Percentiles rank a stretch among this genome's conserved stretches.
Conservation (phyloP, 1,140 invertebrate genomes). For the Proales similis region DNA sequence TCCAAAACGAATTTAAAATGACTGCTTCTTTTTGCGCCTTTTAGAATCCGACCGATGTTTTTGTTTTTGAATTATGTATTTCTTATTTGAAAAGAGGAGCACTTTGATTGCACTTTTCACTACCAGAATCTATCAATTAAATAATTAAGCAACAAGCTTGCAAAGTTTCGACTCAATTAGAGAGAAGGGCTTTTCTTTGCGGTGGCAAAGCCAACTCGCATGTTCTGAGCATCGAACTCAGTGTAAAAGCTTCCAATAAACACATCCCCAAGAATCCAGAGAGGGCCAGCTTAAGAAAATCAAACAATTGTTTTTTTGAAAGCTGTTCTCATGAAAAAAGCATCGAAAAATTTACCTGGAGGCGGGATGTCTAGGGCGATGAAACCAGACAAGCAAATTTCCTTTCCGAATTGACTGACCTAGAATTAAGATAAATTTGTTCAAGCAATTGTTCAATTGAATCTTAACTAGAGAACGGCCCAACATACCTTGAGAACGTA, state of each 20-base stretch:
- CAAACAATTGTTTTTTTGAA: background rate
- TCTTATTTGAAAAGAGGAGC: too few relatives aligned
- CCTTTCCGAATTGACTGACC: slow-evolving; percentile 49
- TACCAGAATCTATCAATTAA: too few relatives aligned
- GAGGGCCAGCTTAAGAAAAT: slow-evolving; percentile 43
- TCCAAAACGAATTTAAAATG: slow-evolving; percentile 19
- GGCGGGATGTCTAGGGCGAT: slow-evolving; percentile 89
- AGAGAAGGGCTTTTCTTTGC: slow-evolving; percentile 39
- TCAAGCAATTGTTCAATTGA: background rate
- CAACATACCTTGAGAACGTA: slow-evolving; percentile 70
- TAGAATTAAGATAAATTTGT: background rate
- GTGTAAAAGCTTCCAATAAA: slow-evolving; percentile 94
- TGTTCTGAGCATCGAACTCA: slow-evolving; percentile 84
- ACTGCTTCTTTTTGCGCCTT: slow-evolving; percentile 2
- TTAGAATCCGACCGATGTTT: background rate
- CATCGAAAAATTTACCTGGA: slow-evolving; percentile 45
- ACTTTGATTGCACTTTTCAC: too few relatives aligned
- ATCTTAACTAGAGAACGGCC: slow-evolving; percentile 1
- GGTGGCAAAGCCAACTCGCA: slow-evolving; percentile 81
- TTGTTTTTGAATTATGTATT: background rate
- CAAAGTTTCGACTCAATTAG: too few relatives aligned
- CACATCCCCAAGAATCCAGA: slow-evolving; percentile 65
- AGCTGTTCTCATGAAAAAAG: background rate
- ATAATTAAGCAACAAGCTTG: too few relatives aligned
- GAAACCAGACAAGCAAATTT: slow-evolving; percentile 83